These are phyloP conservation scores for Eudasyphora cyanicolor DNA, from an alignment of 2,888 invertebrate species.

Conservation along the genomic window DNA sequence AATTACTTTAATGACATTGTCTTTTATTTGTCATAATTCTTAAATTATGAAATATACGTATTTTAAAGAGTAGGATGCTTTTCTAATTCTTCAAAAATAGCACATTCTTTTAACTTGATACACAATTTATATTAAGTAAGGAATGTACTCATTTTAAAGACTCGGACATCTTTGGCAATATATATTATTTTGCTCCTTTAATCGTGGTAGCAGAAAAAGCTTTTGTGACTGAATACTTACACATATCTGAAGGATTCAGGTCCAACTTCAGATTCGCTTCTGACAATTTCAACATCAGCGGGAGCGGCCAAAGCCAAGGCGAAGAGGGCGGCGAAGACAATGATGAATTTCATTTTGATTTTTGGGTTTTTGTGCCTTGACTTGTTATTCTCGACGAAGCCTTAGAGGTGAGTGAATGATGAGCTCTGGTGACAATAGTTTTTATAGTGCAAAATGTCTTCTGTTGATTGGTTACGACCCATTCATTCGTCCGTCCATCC, in stretches of 20 bases:
- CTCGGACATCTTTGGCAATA: background rate
- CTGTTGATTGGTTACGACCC: background rate
- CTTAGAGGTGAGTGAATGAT: slow-evolving; percentile 18
- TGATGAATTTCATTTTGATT: slow-evolving; percentile 72
- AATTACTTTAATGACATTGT: too few species aligned
- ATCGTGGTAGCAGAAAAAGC: background rate
- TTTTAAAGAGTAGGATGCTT: too few species aligned
- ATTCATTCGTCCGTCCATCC: background rate
- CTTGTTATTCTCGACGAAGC: slow-evolving; percentile 8
- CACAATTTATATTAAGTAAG: too few species aligned
- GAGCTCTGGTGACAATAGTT: background rate
- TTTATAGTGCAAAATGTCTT: slow-evolving; percentile 47
- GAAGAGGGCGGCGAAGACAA: slow-evolving; percentile 75
- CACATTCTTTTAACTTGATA: too few species aligned
- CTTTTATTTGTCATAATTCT: too few species aligned
- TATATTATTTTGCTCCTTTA: background rate
- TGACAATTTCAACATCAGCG: slow-evolving; percentile 70
- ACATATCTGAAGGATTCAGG: slow-evolving; percentile 81
- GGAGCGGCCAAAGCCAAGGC: slow-evolving; percentile 69
- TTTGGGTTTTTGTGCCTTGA: slow-evolving; percentile 11
- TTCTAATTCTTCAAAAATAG: too few species aligned
- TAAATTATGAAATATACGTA: too few species aligned
- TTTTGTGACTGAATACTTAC: slow-evolving; percentile 38
- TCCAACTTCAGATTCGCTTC: slow-evolving; percentile 81
- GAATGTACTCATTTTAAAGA: too few species aligned